A percentile compares a stretch with the other conserved stretches of the same genome.
These are phyloP conservation scores for Neopelma chrysocephalum DNA, from an alignment of 2,797 vertebrate genomes.

Conservation along the genomic window DNA sequence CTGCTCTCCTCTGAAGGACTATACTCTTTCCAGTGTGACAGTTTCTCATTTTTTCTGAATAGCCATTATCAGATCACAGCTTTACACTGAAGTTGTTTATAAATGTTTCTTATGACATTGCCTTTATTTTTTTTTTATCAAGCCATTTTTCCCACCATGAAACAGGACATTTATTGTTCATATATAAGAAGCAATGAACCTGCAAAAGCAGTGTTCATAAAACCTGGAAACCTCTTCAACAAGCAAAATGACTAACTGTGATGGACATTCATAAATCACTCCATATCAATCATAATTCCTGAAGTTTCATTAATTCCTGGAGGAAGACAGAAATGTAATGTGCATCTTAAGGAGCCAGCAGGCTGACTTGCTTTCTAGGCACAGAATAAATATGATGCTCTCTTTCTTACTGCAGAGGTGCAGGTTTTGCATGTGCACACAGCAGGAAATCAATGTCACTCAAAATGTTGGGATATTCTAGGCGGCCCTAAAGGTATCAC, in stretches of 20 bases:
- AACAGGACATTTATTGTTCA: slow-evolving; percentile 38
- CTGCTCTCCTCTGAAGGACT: not conserved
- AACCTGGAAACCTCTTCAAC: not conserved
- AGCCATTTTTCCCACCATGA: slow-evolving; percentile 12
- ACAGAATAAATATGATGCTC: not conserved
- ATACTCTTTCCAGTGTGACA: not conserved
- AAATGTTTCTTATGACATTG: slow-evolving; percentile 12
- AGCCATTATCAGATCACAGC: slow-evolving; percentile 4
- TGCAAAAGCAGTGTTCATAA: not conserved
- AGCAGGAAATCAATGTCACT: not conserved
- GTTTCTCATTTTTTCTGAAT: not conserved
- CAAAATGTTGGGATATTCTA: not conserved
- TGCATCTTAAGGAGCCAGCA: not conserved
- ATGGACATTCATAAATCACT: slow-evolving; percentile 6
- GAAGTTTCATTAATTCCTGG: slow-evolving; percentile 41
- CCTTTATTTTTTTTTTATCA: slow-evolving; percentile 14
- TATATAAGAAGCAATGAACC: slow-evolving; percentile 21
- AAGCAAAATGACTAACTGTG: not conserved
- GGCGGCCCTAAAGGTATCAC: not conserved
- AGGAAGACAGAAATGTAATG: not conserved
- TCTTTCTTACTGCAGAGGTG: not conserved
- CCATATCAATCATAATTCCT: not conserved
- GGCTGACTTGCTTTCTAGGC: not conserved
- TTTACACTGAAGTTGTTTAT: slow-evolving; percentile 38
- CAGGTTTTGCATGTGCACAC: not conserved